Conservation (phyloP, 2,797 vertebrate species). For the Anisognathus igniventris region DNA sequence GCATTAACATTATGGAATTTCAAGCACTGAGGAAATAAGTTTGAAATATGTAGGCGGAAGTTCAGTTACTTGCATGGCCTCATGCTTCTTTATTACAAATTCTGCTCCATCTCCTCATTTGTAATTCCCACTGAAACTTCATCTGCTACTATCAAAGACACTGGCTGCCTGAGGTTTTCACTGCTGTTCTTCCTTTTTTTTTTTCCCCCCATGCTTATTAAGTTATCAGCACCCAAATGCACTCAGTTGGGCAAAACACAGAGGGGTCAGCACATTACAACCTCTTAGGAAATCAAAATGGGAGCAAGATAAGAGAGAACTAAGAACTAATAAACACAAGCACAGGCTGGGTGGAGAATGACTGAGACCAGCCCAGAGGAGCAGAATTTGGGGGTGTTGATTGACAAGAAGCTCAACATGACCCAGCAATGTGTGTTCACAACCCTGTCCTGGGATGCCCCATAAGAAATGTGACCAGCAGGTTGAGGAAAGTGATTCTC, state of each 20-base stretch:
- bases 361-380: neutral
- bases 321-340: neutral
- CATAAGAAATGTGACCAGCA: rapidly evolving
- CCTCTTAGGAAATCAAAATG: neutral
- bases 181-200: neutral
- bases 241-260: neutral
- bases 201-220: neutral
- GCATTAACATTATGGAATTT: conserved; percentile 9
- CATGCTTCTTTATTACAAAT: conserved; percentile 11
- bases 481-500: neutral
- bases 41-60: neutral
- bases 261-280: neutral
- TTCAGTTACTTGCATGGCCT: neutral
- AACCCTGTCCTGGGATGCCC: neutral
- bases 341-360: neutral
- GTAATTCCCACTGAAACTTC: conserved; percentile 45
- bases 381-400: neutral
- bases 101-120: conserved; percentile 22
- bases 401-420: neutral
- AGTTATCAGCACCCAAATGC: neutral
- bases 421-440: neutral
- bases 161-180: neutral
- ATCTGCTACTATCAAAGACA: neutral
- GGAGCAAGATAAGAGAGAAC: neutral
- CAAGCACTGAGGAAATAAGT: neutral